Conservation (phyloP, 1,140 invertebrate species). For the Drosophila azteca region DNA sequence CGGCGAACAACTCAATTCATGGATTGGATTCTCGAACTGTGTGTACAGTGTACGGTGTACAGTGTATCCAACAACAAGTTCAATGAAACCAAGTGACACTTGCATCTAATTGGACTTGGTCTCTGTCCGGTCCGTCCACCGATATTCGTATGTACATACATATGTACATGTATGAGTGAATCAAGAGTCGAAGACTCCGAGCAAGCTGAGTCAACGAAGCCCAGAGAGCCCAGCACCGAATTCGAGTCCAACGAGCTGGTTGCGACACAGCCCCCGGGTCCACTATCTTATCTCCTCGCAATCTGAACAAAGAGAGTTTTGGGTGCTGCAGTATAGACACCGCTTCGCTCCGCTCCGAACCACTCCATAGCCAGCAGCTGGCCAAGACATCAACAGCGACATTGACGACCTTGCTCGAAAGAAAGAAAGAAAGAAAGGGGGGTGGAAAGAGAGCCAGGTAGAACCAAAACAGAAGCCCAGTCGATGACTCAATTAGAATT, state of each 20-base stretch:
- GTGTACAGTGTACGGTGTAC: too few relatives aligned
- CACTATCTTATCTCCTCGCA: conserved; percentile 33
- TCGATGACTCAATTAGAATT: conserved; percentile 69
- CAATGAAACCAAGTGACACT: conserved; percentile 74
- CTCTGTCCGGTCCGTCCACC: not conserved
- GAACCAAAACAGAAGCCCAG: conserved; percentile 21
- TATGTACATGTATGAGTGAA: conserved; percentile 3
- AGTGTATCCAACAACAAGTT: conserved; percentile 41
- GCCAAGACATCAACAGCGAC: conserved; percentile 7
- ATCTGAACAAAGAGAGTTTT: conserved; percentile 12
- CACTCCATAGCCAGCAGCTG: conserved; percentile 16
- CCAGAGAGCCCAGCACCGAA: not conserved
- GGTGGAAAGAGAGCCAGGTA: not conserved
- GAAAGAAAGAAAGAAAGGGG: conserved; percentile 3
- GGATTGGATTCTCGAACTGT: conserved; percentile 13
- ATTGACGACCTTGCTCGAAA: conserved; percentile 49
- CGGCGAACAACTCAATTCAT: conserved; percentile 66
- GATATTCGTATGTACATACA: too few relatives aligned
- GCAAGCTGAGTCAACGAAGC: conserved; percentile 23
- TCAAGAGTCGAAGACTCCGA: conserved; percentile 11
- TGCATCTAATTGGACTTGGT: conserved; percentile 50
- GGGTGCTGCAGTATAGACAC: not conserved
- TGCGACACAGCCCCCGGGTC: conserved; percentile 10
- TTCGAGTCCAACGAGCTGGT: conserved; percentile 16
- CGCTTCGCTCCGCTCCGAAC: not conserved